Evolutionary conservation across 1,140 invertebrate genomes (phyloP), one percentile per base, ranked within the genome.

Genomic region (Drosophila paulistorum): DNA sequence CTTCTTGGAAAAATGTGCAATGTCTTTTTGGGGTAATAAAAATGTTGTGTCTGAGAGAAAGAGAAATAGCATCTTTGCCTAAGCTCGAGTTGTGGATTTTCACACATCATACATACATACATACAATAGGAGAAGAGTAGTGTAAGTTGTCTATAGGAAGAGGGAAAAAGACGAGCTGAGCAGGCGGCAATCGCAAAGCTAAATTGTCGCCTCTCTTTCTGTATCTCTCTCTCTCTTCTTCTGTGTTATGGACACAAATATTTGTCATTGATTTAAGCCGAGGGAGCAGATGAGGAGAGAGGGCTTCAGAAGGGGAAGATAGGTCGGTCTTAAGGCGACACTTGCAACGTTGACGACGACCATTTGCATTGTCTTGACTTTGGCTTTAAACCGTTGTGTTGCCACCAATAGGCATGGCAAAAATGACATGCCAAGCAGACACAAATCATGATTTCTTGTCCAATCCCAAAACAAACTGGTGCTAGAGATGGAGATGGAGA

Each of bases 201-300:
- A 26, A 55, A 14, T 45, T 39, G 26, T 26, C 41, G 61, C 30
- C 11, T 42, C 37, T 26, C 9, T 45, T 9, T 35, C 33, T 9
- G 7, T 10, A 7, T 37, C 30, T 30, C 30, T 30, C 30, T 30
- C 30, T 37, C 35, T 37, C n/a, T 17, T 23, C 7, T 45, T 45
- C 37, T 30, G n/a, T 26, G 7, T 26, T 71, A 75, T 70, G 72
- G 66, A 58, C 55, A 45, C 77, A 85, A 89, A 89, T 89, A 89
- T 89, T 89, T 89, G 77, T 45, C 74, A 90, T 85, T 89, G 84
- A 90, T 79, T 89, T 90, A 90, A 89, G 84, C 77, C 84, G 77
- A 51, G 45, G 17, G 45, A 23, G 9, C 20, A 23, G 45, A 51
- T 9, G n/a, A 3, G 45, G 9, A 26, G 3, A 26, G 23, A 26